Evolutionary conservation across 2,888 invertebrate genomes (phyloP), one percentile per base, ranked within the genome.

Genomic region (Agonum fuliginosum): DNA sequence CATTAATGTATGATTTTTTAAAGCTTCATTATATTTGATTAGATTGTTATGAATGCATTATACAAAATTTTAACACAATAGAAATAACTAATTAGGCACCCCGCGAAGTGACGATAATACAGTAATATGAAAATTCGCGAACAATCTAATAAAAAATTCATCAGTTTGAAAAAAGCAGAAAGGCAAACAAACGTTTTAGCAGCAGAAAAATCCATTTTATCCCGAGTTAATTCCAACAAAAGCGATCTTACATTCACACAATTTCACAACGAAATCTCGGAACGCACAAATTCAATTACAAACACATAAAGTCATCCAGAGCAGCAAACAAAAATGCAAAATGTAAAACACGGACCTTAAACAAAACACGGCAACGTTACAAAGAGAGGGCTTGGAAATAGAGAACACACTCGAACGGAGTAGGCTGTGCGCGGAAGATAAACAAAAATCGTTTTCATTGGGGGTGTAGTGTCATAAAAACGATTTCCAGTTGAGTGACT

Each of bases 401-500:
- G 24, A 19, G 43, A 20, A 43, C 73, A 54, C 14, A 73, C 41
- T 70, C 62, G 46, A 72, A 78, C 71, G 51, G 51, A 65, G 72
- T 27, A 46, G 54, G 48, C 54, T 71, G 69, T 70, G 34, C 48
- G 41, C 58, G 14, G 70, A 77, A 54, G 70, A 69, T 81, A 71
- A 71, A 71, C 71, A 71, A 71, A 71, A 71, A 71, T 71, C 24
- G 43, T 73, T 62, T 73, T 73, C 73, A 62, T 58, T 73, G 74
- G 76, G 78, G 74, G 34, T 78, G 58, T 79, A 79, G 79, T 79
- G 74, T 74, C 62, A 75, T 75, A 75, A 75, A 75, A 77, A 81
- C 80, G 79, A 73, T 79, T 83, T 83, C 81, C 83, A 80, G 80
- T 71, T 79, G 81, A 83, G 79, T 82, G 82, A 81, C 80, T 83